phyloP scores from a whole-genome alignment of 2,113 vertebrate species.

The Lepus americanus region DNA sequence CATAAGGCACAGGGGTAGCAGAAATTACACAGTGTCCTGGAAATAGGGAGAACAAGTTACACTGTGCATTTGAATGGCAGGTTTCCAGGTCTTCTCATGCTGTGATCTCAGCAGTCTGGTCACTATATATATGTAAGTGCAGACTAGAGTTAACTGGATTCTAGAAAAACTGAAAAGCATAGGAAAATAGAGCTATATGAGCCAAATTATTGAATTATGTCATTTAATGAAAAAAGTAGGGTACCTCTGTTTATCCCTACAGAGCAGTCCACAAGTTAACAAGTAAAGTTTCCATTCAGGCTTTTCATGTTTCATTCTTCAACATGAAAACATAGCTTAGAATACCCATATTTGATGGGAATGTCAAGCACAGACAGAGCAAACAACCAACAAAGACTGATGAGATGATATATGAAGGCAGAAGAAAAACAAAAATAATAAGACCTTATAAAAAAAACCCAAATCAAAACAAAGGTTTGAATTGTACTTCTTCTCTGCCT shows the following conservation, averaged over 20 bases:
- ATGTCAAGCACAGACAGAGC: background rate
- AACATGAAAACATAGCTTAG: background rate
- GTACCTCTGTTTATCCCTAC: background rate
- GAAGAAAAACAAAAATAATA: conserved; percentile 69
- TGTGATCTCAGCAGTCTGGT: background rate
- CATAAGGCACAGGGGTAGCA: background rate
- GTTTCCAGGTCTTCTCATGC: background rate
- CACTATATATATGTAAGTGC: background rate
- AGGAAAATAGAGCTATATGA: background rate
- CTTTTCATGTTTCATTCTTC: background rate
- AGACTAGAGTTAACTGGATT: background rate
- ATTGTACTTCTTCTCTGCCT: background rate
- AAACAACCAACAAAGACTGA: background rate
- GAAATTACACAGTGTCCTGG: background rate
- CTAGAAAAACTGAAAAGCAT: background rate
- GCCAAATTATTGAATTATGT: background rate
- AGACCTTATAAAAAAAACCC: conserved; percentile 10
- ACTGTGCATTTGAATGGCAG: background rate
- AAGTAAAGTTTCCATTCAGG: background rate
- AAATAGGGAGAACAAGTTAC: background rate
- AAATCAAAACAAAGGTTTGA: background rate
- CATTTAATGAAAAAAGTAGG: background rate
- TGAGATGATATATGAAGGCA: background rate
- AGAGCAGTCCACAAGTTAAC: background rate
- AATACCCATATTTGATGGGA: background rate